Percentiles rank a stretch among this genome's conserved stretches.
Conservation (phyloP, 2,113 vertebrate genomes). For the Leucopsar rothschildi region DNA sequence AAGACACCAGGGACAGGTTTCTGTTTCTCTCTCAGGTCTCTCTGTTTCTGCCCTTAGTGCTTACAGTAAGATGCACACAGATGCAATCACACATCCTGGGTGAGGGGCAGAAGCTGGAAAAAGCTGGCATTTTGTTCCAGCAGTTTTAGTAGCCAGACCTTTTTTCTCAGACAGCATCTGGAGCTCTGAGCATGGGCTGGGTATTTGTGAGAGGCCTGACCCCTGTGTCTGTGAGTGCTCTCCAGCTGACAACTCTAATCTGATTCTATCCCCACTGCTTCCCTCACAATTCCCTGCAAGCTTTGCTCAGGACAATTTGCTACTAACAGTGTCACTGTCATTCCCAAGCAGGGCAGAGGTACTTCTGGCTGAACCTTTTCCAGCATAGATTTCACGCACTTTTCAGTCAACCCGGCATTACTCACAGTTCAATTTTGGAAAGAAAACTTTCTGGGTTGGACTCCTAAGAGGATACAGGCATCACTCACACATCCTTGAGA, state of each 20-base stretch:
- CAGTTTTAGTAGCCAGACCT: neutral
- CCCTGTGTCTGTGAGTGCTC: neutral
- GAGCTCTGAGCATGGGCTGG: neutral
- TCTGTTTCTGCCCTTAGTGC: neutral
- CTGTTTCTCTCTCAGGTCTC: neutral
- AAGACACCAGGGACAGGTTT: fast-evolving
- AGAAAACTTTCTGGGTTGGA: neutral
- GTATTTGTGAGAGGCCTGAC: neutral
- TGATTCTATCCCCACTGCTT: neutral
- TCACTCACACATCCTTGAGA: fast-evolving
- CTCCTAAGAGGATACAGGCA: neutral
- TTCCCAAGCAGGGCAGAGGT: neutral
- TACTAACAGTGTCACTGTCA: fast-evolving
- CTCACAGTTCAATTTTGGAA: neutral
- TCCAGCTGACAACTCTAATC: neutral
- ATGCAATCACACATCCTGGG: neutral
- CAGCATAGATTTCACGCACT: neutral
- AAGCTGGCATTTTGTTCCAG: neutral
- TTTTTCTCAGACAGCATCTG: neutral
- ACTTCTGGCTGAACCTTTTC: neutral
- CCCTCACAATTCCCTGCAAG: neutral
- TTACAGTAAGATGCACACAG: fast-evolving
- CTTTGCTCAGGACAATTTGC: neutral
- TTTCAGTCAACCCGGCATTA: neutral
- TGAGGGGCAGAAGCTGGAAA: neutral